Conservation (phyloP, 2,113 vertebrate genomes). For the Monopterus albus region DNA sequence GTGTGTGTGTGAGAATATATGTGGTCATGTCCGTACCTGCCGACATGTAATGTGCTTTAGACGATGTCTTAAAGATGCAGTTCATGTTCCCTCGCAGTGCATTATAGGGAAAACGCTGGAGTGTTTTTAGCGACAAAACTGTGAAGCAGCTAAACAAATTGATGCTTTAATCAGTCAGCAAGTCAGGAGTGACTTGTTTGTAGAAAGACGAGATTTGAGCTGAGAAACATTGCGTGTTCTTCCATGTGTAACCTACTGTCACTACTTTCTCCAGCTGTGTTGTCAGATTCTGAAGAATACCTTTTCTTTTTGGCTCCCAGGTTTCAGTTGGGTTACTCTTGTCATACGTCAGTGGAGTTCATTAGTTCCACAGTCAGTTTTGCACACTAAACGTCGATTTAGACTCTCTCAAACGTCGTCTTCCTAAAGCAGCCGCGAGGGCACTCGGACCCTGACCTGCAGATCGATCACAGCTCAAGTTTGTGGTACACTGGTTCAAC, state of each 20-base stretch:
- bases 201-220: neutral
- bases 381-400: no score
- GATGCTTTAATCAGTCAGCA: neutral
- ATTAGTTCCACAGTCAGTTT: no score
- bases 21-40: constrained; percentile 1
- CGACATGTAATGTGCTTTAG: constrained; percentile 41
- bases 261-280: neutral
- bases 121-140: neutral
- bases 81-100: constrained; percentile 51
- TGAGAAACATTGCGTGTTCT: neutral
- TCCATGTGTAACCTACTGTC: neutral
- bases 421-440: neutral
- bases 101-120: constrained; percentile 68
- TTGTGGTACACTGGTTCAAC: neutral
- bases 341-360: no score
- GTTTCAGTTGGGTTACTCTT: neutral
- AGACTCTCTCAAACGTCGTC: no score
- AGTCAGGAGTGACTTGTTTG: neutral
- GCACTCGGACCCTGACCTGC: neutral
- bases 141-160: neutral
- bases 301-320: neutral
- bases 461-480: neutral
- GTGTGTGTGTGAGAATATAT: neutral
- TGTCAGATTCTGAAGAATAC: neutral
- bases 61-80: constrained; percentile 45